phyloP scores from a whole-genome alignment of 2,797 vertebrate species.

The Tokudaia tokunoshimensis region DNA sequence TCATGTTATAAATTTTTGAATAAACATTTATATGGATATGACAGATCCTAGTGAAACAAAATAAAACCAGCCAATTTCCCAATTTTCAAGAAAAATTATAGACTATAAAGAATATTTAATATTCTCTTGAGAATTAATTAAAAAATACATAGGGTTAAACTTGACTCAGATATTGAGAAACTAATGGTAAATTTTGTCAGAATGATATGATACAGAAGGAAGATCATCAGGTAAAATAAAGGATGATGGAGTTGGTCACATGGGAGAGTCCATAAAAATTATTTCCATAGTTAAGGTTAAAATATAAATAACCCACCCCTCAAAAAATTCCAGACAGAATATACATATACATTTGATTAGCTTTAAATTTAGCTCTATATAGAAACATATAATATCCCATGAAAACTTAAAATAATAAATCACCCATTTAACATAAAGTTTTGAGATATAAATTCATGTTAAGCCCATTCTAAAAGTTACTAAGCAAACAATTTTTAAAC shows the following conservation, averaged over 20 bases:
- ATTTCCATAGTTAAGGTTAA: not conserved
- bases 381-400: not conserved
- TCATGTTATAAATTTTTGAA: not conserved
- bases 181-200: not conserved
- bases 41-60: not conserved
- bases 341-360: not conserved
- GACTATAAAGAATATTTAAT: not conserved
- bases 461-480: not conserved
- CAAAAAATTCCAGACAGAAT: not conserved
- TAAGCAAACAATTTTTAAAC: not conserved
- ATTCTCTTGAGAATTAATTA: not conserved
- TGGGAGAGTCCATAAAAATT: not conserved
- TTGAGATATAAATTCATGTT: not conserved
- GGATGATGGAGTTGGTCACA: rapidly evolving
- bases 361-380: not conserved
- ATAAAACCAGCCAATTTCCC: not conserved
- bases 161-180: not conserved
- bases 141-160: not conserved
- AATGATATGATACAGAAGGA: not conserved
- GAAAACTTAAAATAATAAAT: not conserved
- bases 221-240: not conserved
- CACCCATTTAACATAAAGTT: rapidly evolving
- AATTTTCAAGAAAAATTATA: not conserved
- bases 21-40: not conserved
- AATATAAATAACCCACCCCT: not conserved